Conservation (phyloP, 1,140 invertebrate genomes). For the Hirudo medicinalis region DNA sequence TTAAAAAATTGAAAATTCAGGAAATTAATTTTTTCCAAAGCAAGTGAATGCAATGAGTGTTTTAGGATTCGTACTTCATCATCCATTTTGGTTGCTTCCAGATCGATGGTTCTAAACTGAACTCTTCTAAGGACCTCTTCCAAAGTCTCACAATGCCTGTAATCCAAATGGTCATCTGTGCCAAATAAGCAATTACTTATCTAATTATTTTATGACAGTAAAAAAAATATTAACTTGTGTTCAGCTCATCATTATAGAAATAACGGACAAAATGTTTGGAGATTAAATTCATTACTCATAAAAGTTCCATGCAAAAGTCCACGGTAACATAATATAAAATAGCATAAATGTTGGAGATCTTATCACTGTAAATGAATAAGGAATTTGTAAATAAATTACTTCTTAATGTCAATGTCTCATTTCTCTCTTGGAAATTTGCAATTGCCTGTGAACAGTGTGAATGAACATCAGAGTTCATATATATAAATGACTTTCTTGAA, state of each 20-base stretch:
- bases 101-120: slow-evolving; percentile 55
- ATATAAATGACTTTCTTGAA: not conserved
- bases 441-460: slow-evolving; percentile 25
- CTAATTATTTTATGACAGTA: not conserved
- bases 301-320: not conserved
- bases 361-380: not conserved
- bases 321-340: no score
- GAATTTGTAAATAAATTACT: slow-evolving; percentile 24
- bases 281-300: not conserved
- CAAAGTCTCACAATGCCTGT: slow-evolving; percentile 54
- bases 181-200: slow-evolving; percentile 14
- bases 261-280: no score
- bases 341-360: not conserved
- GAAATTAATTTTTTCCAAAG: not conserved
- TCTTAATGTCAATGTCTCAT: slow-evolving; percentile 33
- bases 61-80: slow-evolving; percentile 49
- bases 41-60: not conserved
- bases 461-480: slow-evolving; percentile 23
- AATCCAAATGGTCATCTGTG: slow-evolving; percentile 45
- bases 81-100: slow-evolving; percentile 54
- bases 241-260: no score
- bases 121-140: slow-evolving; percentile 63
- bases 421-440: slow-evolving; percentile 30
- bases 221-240: not conserved
- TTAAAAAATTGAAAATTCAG: not conserved